Evolutionary conservation across 2,797 vertebrate genomes (phyloP).

Genomic region (Chiropotes sagulatus): DNA sequence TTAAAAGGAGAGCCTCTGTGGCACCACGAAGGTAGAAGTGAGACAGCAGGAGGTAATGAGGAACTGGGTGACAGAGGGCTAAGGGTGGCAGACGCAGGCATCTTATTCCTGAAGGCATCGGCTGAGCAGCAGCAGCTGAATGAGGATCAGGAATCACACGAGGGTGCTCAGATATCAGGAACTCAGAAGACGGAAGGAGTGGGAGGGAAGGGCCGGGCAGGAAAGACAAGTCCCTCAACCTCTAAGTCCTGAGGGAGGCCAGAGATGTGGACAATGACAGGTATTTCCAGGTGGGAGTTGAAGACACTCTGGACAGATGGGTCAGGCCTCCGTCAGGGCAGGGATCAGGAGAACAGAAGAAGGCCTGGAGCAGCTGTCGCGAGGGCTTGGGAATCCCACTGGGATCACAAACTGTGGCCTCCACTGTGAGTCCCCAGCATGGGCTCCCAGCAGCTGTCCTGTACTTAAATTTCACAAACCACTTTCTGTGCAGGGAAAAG

Average conservation of each 20-base stretch:
- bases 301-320: neutral
- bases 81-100: neutral
- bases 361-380: neutral
- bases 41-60: neutral
- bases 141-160: neutral
- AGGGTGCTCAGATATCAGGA: neutral
- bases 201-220: neutral
- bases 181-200: neutral
- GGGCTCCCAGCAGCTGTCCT: neutral
- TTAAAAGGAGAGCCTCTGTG: neutral
- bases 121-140: too few species aligned
- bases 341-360: neutral
- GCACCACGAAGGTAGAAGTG: neutral
- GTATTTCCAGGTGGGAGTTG: neutral
- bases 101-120: fast-evolving
- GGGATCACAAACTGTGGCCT: too few species aligned
- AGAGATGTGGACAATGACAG: neutral
- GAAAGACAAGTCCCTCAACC: neutral
- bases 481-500: neutral
- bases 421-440: neutral
- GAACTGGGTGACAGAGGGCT: fast-evolving
- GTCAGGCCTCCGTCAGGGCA: neutral
- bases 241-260: neutral
- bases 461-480: neutral
- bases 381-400: neutral